Conservation (phyloP, 1,140 invertebrate species). For the Hyles euphorbiae region DNA sequence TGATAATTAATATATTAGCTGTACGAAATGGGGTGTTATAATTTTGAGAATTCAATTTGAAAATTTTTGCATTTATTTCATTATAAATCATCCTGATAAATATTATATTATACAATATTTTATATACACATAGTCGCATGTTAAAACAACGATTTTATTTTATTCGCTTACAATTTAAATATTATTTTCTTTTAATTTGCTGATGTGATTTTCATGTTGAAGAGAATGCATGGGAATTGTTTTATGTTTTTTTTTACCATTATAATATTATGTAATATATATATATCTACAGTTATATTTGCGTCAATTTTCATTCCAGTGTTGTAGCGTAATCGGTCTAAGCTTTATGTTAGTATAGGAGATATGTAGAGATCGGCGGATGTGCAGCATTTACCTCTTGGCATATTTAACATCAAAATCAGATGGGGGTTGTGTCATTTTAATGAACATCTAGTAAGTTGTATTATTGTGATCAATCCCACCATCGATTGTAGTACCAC, state of each 20-base stretch:
- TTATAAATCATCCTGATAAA: conserved; percentile 4
- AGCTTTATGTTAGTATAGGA: conserved; percentile 56
- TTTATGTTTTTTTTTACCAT: conserved; percentile 33
- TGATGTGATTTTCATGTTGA: conserved; percentile 39
- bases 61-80: conserved; percentile 52
- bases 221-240: conserved; percentile 45
- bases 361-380: no score
- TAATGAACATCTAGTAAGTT: no score
- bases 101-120: conserved; percentile 26
- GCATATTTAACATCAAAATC: no score
- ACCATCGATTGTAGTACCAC: no score
- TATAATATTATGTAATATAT: conserved; percentile 4
- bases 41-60: conserved; percentile 13
- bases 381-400: no score
- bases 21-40: conserved; percentile 6
- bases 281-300: conserved; percentile 36
- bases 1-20: no score
- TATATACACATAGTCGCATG: conserved; percentile 32
- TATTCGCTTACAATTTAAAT: conserved; percentile 43
- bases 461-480: no score
- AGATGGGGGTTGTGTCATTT: no score
- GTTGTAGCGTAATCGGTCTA: conserved; percentile 59
- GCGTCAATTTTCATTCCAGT: conserved; percentile 64
- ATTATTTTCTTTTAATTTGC: conserved; percentile 43
- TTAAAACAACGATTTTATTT: conserved; percentile 52